A percentile compares a stretch with the other conserved stretches of the same genome.
phyloP scores from a whole-genome alignment of 2,797 vertebrate species.

The Oreochromis mossambicus region DNA sequence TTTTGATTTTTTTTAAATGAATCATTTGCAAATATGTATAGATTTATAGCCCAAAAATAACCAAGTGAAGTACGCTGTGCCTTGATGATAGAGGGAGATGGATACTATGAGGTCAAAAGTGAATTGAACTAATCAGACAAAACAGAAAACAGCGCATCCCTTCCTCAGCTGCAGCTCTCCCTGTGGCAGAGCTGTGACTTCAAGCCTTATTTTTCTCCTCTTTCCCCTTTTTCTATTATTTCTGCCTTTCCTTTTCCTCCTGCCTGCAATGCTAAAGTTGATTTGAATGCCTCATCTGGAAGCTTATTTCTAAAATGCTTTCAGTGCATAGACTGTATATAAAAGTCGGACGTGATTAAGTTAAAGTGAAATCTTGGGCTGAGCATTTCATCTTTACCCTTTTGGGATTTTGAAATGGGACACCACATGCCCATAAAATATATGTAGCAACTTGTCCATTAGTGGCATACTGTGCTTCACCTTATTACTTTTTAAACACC shows the following conservation, averaged over 20 bases:
- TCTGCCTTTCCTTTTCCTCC: too few species aligned
- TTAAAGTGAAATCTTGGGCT: background rate
- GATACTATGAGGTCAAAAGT: background rate
- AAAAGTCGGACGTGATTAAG: fast-evolving
- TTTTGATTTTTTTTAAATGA: fast-evolving
- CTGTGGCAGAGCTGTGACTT: too few species aligned
- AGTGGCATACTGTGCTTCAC: fast-evolving
- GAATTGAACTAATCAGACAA: background rate
- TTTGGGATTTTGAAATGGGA: background rate
- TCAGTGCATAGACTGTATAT: background rate
- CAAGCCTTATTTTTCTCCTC: too few species aligned
- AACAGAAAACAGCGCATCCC: background rate
- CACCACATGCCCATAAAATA: background rate
- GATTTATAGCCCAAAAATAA: background rate
- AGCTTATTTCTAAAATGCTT: fast-evolving
- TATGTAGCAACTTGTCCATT: background rate
- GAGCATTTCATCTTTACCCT: background rate
- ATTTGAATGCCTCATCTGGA: fast-evolving
- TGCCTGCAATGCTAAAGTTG: background rate
- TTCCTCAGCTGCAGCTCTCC: too few species aligned
- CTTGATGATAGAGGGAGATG: background rate
- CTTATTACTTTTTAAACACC: background rate
- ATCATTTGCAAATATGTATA: background rate
- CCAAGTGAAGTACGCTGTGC: background rate
- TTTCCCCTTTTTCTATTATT: too few species aligned